A percentile compares a stretch with the other conserved stretches of the same genome.
These are phyloP conservation scores for Hemiprocne comata DNA, from an alignment of 2,113 vertebrate species.

Conservation along the genomic window DNA sequence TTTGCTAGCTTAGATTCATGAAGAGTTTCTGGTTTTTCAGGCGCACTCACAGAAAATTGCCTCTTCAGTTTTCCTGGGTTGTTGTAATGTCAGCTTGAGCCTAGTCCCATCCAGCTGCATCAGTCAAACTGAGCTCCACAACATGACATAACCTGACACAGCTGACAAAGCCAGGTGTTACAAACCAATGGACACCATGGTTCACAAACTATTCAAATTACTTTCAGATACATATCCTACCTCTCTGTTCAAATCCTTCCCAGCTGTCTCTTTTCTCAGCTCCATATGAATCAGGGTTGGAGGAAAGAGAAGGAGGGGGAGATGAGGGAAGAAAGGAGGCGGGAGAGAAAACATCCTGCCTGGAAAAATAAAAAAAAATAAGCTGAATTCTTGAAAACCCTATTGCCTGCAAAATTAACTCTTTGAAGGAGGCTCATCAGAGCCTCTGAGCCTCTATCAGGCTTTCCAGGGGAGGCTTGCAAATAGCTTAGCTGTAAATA, in stretches of 20 bases:
- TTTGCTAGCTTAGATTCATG: neutral
- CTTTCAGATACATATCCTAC: conserved; percentile 51
- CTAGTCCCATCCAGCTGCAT: conserved; percentile 22
- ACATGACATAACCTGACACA: conserved; percentile 51
- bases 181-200: conserved; percentile 53
- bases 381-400: neutral
- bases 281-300: neutral
- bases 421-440: neutral
- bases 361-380: neutral
- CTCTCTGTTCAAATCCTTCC: conserved; percentile 17
- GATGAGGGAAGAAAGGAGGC: neutral
- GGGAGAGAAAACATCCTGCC: neutral
- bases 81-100: conserved; percentile 18
- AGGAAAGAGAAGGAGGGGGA: neutral
- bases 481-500: neutral
- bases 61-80: conserved; percentile 9
- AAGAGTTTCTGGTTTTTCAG: neutral
- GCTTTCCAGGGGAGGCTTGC: neutral
- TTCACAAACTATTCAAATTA: conserved; percentile 66
- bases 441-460: neutral
- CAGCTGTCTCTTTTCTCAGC: conserved; percentile 43
- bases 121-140: conserved; percentile 56
- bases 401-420: conserved; percentile 17
- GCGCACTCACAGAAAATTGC: neutral
- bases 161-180: conserved; percentile 55